Percentiles rank a stretch among this genome's conserved stretches.
Conservation (phyloP, 2,113 vertebrate species). For the Gymnocephalus cernua region DNA sequence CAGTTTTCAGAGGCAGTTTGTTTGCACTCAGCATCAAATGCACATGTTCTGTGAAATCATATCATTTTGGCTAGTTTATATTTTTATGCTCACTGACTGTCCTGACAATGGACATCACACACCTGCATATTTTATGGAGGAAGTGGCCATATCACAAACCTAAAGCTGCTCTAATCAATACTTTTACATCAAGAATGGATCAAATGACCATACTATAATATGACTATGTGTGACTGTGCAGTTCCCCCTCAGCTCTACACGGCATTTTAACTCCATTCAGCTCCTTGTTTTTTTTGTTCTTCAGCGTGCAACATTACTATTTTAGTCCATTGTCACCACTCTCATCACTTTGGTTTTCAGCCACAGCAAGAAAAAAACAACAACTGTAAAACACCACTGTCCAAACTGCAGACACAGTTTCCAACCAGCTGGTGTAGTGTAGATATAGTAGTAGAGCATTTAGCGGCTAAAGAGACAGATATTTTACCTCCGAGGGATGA, state of each 20-base stretch:
- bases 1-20: slow-evolving; percentile 9
- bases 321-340: too few species aligned
- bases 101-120: background rate
- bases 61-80: background rate
- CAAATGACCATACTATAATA: background rate
- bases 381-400: too few species aligned
- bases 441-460: background rate
- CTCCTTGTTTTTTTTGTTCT: too few species aligned
- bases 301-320: too few species aligned
- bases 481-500: background rate
- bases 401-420: background rate
- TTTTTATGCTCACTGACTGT: background rate
- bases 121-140: background rate
- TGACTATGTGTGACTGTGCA: background rate
- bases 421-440: background rate
- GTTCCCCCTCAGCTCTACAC: background rate
- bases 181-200: background rate
- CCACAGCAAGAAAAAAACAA: too few species aligned
- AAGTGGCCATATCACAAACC: background rate
- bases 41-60: background rate
- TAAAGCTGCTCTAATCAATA: background rate
- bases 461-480: background rate
- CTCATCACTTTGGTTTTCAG: too few species aligned
- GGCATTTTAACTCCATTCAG: background rate
- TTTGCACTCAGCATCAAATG: background rate